Evolutionary conservation across 1,140 invertebrate species (phyloP).

Genomic region (Agrypnia vestita): DNA sequence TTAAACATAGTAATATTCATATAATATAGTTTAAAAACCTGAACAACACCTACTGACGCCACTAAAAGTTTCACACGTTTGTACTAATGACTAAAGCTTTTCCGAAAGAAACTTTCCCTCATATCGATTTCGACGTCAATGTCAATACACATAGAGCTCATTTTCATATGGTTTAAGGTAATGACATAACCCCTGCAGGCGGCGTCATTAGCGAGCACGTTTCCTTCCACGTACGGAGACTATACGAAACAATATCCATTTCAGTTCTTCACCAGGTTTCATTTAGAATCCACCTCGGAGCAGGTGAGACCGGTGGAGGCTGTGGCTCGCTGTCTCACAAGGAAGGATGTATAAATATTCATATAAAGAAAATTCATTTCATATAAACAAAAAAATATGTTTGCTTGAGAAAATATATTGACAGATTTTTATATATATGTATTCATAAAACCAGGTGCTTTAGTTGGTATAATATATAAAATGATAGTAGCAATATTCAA

Average conservation of each 20-base stretch:
- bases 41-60: too few species aligned
- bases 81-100: not conserved
- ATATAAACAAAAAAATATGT: too few species aligned
- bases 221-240: slow-evolving; percentile 28
- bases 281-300: slow-evolving; percentile 61
- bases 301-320: slow-evolving; percentile 52
- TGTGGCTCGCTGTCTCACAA: slow-evolving; percentile 42
- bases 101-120: not conserved
- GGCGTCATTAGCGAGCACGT: slow-evolving; percentile 40
- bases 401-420: too few species aligned
- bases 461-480: too few species aligned
- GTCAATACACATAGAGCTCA: slow-evolving; percentile 37
- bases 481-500: too few species aligned
- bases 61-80: slow-evolving; percentile 1
- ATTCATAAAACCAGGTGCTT: too few species aligned
- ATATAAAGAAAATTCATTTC: too few species aligned
- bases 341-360: not conserved
- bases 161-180: slow-evolving; percentile 21
- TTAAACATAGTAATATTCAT: too few species aligned
- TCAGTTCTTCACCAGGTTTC: slow-evolving; percentile 57
- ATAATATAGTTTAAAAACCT: too few species aligned
- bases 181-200: slow-evolving; percentile 41
- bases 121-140: slow-evolving; percentile 22
- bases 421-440: too few species aligned
- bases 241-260: slow-evolving; percentile 60